These are phyloP conservation scores for Anthonomus grandis DNA, from an alignment of 1,140 invertebrate species.

Conservation along the genomic window DNA sequence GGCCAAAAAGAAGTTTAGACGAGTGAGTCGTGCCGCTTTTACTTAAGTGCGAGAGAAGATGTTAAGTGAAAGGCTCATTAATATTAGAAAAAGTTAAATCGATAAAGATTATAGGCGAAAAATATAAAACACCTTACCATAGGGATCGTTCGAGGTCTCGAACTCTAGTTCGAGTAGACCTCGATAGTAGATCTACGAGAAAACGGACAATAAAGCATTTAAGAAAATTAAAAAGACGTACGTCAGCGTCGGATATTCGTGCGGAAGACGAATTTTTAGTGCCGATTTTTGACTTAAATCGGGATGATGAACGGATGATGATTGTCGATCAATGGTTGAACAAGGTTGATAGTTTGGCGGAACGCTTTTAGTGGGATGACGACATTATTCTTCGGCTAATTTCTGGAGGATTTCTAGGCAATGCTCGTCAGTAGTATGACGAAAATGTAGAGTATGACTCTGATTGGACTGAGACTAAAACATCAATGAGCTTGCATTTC, in stretches of 20 bases:
- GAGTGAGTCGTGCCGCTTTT: too few species aligned
- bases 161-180: not conserved
- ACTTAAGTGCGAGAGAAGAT: too few species aligned
- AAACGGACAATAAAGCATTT: not conserved
- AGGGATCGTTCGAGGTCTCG: not conserved
- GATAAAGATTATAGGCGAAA: not conserved
- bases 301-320: not conserved
- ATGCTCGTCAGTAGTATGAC: slow-evolving; percentile 5
- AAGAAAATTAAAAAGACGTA: not conserved
- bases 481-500: not conserved
- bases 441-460: not conserved
- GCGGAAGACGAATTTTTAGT: not conserved
- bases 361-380: slow-evolving; percentile 1
- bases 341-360: not conserved
- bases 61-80: too few species aligned
- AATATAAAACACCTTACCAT: not conserved
- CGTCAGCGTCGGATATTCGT: not conserved
- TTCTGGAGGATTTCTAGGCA: not conserved
- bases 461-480: not conserved
- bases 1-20: too few species aligned
- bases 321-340: not conserved
- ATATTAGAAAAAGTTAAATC: not conserved
- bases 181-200: not conserved
- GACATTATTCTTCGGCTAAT: not conserved
- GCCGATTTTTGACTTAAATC: not conserved